A percentile compares a stretch with the other conserved stretches of the same genome.
Evolutionary conservation across 2,797 vertebrate genomes (phyloP).

Genomic region (Mus minutoides): DNA sequence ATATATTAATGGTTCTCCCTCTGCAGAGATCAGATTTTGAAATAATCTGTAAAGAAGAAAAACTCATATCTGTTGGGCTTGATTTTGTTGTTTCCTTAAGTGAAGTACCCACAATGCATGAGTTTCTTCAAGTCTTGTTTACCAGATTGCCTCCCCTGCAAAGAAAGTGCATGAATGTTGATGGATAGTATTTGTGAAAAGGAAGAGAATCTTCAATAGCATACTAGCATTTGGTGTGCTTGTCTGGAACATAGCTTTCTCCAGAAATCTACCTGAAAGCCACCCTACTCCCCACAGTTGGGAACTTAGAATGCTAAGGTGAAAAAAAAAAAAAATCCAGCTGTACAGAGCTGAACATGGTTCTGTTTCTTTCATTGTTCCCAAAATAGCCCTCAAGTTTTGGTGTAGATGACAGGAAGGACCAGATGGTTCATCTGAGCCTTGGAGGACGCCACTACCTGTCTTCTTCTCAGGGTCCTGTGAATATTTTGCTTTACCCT

Average conservation of each 20-base stretch:
- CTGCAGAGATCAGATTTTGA: neutral
- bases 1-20: neutral
- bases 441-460: neutral
- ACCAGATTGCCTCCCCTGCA: constrained; percentile 38
- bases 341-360: fast-evolving
- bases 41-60: neutral
- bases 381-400: neutral
- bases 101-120: neutral
- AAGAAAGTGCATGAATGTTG: constrained; percentile 37
- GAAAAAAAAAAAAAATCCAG: too few species aligned
- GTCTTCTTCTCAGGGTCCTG: too few species aligned
- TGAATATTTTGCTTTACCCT: too few species aligned
- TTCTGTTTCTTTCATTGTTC: neutral
- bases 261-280: neutral
- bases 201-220: constrained; percentile 67
- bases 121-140: neutral
- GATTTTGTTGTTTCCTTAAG: constrained; percentile 46
- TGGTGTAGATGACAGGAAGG: neutral
- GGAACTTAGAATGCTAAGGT: neutral
- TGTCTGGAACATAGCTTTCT: neutral
- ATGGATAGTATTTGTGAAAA: constrained; percentile 49
- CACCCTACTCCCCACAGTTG: neutral
- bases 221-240: constrained; percentile 56
- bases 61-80: constrained; percentile 38
- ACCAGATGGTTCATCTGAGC: neutral